These are phyloP conservation scores for Platysteira castanea DNA, from an alignment of 2,113 vertebrate genomes.

Conservation along the genomic window DNA sequence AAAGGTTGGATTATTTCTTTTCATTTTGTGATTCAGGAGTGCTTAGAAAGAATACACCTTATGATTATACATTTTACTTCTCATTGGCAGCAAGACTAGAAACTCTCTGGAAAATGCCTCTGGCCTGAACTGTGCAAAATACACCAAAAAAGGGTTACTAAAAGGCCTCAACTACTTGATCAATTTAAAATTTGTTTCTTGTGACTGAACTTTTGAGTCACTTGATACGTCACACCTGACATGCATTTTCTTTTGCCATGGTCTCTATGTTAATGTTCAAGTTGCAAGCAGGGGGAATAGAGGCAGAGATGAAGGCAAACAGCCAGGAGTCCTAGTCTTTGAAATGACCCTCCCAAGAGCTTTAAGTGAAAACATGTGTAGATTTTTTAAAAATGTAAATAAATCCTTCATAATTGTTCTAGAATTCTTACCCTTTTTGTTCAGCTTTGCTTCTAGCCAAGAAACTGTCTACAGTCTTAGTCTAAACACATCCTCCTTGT, in stretches of 20 bases:
- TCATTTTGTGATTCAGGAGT: background rate
- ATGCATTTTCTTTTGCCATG: conserved; percentile 24
- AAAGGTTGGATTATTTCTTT: background rate
- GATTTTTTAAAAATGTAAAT: conserved; percentile 25
- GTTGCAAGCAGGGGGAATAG: background rate
- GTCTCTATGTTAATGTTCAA: conserved; percentile 26
- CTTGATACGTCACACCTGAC: conserved; percentile 29
- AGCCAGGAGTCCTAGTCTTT: conserved; percentile 18
- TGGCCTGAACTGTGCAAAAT: conserved; percentile 2
- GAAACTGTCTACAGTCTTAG: conserved; percentile 58
- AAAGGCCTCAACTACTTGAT: background rate
- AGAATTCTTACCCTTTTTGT: conserved; percentile 18
- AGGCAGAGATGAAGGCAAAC: conserved; percentile 30
- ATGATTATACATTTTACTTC: background rate
- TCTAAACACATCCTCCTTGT: conserved; percentile 60
- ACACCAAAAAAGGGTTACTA: conserved; percentile 10
- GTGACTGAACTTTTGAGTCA: conserved; percentile 36
- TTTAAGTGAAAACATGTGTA: conserved; percentile 64
- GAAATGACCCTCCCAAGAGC: conserved; percentile 50
- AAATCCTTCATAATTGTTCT: conserved; percentile 14
- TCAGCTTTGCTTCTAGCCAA: conserved; percentile 21
- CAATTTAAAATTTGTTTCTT: conserved; percentile 9
- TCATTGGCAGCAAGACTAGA: conserved; percentile 28
- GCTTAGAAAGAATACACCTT: background rate
- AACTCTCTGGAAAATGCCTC: background rate